Evolutionary conservation across 2,113 vertebrate genomes (phyloP), one percentile per base, ranked within the genome.

Genomic region (Chaetodon trifascialis): DNA sequence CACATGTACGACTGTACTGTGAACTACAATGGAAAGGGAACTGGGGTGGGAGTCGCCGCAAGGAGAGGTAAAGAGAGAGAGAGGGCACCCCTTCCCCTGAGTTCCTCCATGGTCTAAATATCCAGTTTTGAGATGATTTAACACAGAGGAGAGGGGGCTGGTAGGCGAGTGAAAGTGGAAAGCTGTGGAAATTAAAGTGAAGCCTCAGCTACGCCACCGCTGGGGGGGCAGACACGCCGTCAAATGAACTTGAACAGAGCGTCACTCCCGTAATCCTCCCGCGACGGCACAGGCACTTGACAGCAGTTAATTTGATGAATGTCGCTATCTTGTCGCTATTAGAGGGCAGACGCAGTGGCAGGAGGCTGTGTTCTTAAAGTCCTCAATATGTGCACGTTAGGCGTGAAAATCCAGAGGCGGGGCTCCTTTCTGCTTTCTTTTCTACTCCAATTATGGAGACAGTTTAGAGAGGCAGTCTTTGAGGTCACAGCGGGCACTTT

Each of bases 51-150:
- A 85, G 56, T 49, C 38, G 68, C 44, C 16, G 65, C 11, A 64
- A 82, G 82, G 80, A 82, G 46, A 66, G 47, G 40, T 14, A 56
- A 30, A 56, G 47, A 44, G 42, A 16, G 54, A 44, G 83, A 79
- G 71, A 82, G 74, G 76, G 60, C 59, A 47, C 11, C 67, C 25
- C 66, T 59, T 74, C 82, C 60, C 84, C 52, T 56, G 70, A 82
- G 86, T 79, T 85, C 49, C 62, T 52, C 62, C 73, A 75, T 68
- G 83, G 78, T 62, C 60, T 79, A 89, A 92, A 89, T 89, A 94
- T 93, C 90, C 79, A 86, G 92, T 94, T 94, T 92, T 82, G 54
- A 90, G 78, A 85, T 84, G 90, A 93, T 89, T 92, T 84, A 89
- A 54, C 76, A 73, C 30, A 69, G 69, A 66, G 51, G 76, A 66